Base-by-base conservation (phyloP, 1,140 invertebrate genomes). In the Lineus longissimus region DNA sequence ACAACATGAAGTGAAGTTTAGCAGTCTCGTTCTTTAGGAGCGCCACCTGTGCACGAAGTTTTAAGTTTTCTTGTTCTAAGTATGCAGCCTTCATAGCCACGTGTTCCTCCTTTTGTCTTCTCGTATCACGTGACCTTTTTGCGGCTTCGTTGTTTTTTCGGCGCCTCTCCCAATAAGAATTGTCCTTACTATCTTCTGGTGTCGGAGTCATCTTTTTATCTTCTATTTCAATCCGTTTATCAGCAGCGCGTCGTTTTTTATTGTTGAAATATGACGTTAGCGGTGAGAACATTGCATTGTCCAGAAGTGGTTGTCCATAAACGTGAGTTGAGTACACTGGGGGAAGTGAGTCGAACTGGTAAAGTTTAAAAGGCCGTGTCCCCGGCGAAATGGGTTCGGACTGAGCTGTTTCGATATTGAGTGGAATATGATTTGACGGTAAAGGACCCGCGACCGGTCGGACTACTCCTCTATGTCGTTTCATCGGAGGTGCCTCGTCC, bases 1-100 rank as follows among this genome's bases (percentile, higher is more conserved):
- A 86, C 56, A 86, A 61, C 78, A 86, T 79, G 72, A 83, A 85
- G 41, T 84, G 76, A 1, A 88, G 76, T 61, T 83, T 84, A 0
- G 82, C 81, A 4, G 76, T 76, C 64, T 81, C 78, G 36, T 70
- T 74, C 63, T 77, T 78, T 27, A 81, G 66, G 9, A 77, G 69
- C 19, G 74, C 73, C 0, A 80, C 76, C 63, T 81, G 72, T 22
- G 78, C 77, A 13, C 76, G 59, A 23, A 82, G 63, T 69, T 81
- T 77, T 4, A 80, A 61, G 67, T 82, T 82, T 68, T 82, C 81
- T 63, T 81, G 78, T 66, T 82, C 81, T n/a, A 82, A 65, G 29
- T 74, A 74, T 11, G 76, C 77, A 17, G 75, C 79, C 6, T 79
- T 64, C 43, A 78, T 75, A 25, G 77, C 76, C 41, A 80, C 81